phyloP scores from a whole-genome alignment of 2,888 invertebrate genomes.

The Standfussiana lucernea region DNA sequence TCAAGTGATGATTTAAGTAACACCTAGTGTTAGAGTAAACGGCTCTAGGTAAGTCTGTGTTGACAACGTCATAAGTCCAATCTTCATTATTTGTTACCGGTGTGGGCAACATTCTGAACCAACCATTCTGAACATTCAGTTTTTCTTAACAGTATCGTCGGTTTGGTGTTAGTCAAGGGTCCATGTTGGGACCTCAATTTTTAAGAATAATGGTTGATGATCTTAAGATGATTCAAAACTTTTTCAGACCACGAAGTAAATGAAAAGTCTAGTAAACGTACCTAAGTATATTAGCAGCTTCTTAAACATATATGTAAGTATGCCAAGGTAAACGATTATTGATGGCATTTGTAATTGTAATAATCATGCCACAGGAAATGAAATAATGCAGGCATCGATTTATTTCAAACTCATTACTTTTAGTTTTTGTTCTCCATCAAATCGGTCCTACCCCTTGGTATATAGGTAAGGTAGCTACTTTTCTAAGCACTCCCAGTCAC shows the following conservation, averaged over 20 bases:
- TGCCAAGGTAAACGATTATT: not conserved
- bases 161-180: not conserved
- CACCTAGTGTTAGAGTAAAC: not conserved
- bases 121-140: too few relatives aligned
- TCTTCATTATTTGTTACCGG: too few relatives aligned
- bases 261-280: not conserved
- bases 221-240: too few relatives aligned
- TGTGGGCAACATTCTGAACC: too few relatives aligned
- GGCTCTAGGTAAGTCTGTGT: not conserved
- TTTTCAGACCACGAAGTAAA: not conserved
- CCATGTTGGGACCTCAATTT: not conserved
- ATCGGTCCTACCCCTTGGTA: not conserved
- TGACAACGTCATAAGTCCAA: too few relatives aligned
- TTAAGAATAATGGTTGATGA: not conserved
- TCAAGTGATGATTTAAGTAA: not conserved
- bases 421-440: not conserved
- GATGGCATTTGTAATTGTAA: not conserved
- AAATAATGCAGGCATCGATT: not conserved
- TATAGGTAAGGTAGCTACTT: too few relatives aligned
- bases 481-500: conserved; percentile 10
- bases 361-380: conserved; percentile 4
- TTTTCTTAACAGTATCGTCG: too few relatives aligned
- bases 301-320: not conserved
- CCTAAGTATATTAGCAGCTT: not conserved
- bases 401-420: not conserved